These are phyloP conservation scores for Fragum fragum DNA, from an alignment of 2,888 invertebrate genomes.

Conservation along the genomic window DNA sequence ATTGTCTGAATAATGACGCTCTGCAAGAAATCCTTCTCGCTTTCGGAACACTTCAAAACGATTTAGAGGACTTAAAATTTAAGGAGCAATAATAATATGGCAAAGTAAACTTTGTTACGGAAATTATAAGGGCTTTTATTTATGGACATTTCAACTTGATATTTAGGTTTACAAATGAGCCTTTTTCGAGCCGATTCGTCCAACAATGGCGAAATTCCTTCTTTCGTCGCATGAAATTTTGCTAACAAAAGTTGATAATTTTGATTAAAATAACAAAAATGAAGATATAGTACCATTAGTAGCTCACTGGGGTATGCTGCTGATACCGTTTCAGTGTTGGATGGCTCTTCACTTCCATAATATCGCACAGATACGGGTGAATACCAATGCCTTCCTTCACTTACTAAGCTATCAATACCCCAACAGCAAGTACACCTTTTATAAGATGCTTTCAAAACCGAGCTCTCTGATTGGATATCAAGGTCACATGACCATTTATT, in stretches of 20 bases:
- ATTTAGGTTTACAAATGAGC: too few species aligned
- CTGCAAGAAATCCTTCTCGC: too few species aligned
- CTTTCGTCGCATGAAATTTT: neutral
- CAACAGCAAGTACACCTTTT: conserved; percentile 70
- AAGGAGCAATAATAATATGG: too few species aligned
- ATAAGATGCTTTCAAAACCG: conserved; percentile 81
- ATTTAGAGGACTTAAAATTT: too few species aligned
- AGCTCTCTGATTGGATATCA: conserved; percentile 82
- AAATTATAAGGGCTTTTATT: too few species aligned
- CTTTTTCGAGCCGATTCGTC: neutral
- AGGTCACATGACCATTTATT: conserved; percentile 82
- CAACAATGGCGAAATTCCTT: conserved; percentile 24
- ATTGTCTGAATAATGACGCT: too few species aligned
- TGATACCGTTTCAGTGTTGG: conserved; percentile 87
- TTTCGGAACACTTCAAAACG: too few species aligned
- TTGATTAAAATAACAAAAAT: conserved; percentile 79
- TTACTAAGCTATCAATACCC: conserved; percentile 78
- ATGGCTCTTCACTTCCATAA: conserved; percentile 88
- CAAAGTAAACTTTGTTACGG: too few species aligned
- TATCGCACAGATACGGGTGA: conserved; percentile 81
- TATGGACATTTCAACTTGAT: too few species aligned
- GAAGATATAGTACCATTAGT: conserved; percentile 87
- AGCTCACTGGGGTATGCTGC: conserved; percentile 87
- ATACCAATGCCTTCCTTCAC: conserved; percentile 79
- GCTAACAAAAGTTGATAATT: neutral